phyloP scores from a whole-genome alignment of 2,113 vertebrate species.

The Triplophysa rosa region DNA sequence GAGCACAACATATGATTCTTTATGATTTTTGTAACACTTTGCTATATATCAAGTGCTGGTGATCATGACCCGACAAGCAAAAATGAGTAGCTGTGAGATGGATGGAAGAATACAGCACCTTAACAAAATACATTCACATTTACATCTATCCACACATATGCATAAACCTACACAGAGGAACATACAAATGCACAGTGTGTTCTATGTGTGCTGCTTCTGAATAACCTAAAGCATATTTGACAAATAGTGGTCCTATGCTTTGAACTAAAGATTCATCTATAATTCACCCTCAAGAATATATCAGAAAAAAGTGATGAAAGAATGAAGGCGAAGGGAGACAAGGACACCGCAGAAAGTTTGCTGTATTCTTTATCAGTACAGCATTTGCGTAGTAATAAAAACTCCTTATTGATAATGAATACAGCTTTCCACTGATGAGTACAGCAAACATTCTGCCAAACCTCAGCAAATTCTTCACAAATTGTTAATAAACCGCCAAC shows the following conservation, averaged over 20 bases:
- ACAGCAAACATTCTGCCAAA: conserved; percentile 12
- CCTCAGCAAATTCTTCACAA: not conserved
- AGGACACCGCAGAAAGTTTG: not conserved
- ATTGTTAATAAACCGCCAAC: not conserved
- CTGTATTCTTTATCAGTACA: not conserved
- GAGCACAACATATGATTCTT: not conserved
- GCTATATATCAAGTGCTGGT: not conserved
- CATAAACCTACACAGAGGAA: not conserved
- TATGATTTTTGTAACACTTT: too few species aligned
- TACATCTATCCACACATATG: not conserved
- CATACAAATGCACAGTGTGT: not conserved
- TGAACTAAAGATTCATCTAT: not conserved
- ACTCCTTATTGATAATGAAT: too few species aligned
- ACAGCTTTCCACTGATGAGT: too few species aligned
- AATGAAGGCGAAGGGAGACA: not conserved
- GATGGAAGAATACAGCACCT: too few species aligned
- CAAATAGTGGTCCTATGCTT: not conserved
- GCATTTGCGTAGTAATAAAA: too few species aligned
- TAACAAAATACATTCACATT: too few species aligned
- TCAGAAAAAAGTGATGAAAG: conserved; percentile 7
- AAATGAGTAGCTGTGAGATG: too few species aligned
- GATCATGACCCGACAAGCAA: not conserved
- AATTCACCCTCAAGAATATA: conserved; percentile 10
- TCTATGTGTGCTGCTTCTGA: not conserved
- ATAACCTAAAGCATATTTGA: not conserved